Evolutionary conservation across 1,140 invertebrate species (phyloP), one percentile per base, ranked within the genome.

Genomic region (Contarinia nasturtii): DNA sequence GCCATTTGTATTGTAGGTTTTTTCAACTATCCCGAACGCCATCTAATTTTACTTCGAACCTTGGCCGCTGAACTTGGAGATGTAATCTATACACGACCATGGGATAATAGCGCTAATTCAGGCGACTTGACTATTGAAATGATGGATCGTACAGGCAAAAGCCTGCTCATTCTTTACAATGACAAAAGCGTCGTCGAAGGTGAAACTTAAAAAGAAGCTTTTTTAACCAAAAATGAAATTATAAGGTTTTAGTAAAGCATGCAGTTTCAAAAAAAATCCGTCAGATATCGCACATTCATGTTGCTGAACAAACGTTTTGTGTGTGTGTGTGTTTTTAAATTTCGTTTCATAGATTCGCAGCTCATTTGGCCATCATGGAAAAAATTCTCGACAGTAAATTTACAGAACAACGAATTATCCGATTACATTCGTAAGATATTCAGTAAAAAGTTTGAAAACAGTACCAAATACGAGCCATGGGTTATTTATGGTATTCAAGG

Each of bases 361-460:
- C 21, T 60, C 1, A 45, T 62, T 1, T 63, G 61, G 40, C 48
- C 53, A 2, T 50, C 53, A 0, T 63, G 60, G 61, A 55, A 56
- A 33, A 54, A 57, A n/a, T 63, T 59, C 8, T 58, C 57, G 47
- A 58, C 54, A 2, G 51, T 54, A 40, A 57, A 51, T 33, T 54
- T 59, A 53, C 61, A 62, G 41, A 55, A 51, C 1, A 54, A 57
- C 0, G 50, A 62, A 37, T 53, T 55, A 0, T 45, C 59, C 41
- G 57, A 63, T 45, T 57, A 59, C 15, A 61, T 63, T 60, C 53
- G 57, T 5, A 41, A 59, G 2, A 21, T 63, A 14, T 63, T 63
- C 40, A 56, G 57, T 47, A 52, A 48, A 40, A 61, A 59, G 41
- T 41, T 50, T 18, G 50, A 52, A 11, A 57, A 54, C 17, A 43